phyloP scores from a whole-genome alignment of 2,113 vertebrate genomes.

The Cathartes aura region DNA sequence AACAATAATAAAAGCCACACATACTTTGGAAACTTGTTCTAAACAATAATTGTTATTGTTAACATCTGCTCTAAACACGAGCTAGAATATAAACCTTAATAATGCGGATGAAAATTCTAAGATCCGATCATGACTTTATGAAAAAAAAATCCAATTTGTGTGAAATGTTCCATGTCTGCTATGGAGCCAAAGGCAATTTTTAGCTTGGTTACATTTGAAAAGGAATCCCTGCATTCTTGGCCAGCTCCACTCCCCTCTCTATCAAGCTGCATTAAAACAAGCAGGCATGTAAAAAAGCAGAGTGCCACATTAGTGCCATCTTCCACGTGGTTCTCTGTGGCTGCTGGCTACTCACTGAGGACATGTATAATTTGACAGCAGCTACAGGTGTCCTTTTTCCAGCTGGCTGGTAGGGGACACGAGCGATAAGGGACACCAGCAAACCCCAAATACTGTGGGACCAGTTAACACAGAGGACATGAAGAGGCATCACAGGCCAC shows the following conservation, averaged over 20 bases:
- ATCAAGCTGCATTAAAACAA: conserved; percentile 41
- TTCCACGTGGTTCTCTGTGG: neutral
- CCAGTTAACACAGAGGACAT: neutral
- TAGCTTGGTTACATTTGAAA: conserved; percentile 61
- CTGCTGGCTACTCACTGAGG: neutral
- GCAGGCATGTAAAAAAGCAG: neutral
- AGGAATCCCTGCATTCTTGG: conserved; percentile 7
- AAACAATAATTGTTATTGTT: neutral
- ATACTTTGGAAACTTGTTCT: neutral
- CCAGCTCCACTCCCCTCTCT: neutral
- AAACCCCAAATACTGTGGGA: neutral
- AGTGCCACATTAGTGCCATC: neutral
- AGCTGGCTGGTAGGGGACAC: neutral
- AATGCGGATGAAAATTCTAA: neutral
- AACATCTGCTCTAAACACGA: neutral
- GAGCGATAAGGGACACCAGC: neutral
- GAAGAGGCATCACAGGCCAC: neutral
- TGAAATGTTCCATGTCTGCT: neutral
- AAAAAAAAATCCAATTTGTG: neutral
- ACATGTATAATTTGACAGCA: neutral
- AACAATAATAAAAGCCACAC: neutral
- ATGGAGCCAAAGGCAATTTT: conserved; percentile 49
- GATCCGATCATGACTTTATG: rapidly evolving
- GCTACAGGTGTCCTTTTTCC: neutral
- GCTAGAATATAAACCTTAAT: neutral